Evolutionary conservation across 2,888 invertebrate species (phyloP), one percentile per base, ranked within the genome.

Genomic region (Punctoribates punctum): DNA sequence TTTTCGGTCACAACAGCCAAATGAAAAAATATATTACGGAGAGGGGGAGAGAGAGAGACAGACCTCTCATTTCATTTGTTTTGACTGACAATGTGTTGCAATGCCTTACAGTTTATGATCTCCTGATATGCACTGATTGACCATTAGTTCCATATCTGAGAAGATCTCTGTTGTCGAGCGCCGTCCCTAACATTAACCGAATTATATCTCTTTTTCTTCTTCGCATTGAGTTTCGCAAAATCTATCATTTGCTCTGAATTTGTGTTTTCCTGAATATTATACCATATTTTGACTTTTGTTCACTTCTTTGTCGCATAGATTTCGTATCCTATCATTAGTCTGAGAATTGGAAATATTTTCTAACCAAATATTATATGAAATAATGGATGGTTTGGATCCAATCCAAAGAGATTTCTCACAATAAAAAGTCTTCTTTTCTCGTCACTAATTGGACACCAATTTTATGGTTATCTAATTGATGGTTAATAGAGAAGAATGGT

Each of bases 381-480:
- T n/a, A 60, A 60, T 60, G 20, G 9, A 27, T 60, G 8, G 13
- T 60, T 60, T 27, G 9, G 11, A n/a, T 25, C 27, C 23, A 27
- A 60, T 60, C 23, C 46, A 34, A 8, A 38, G 3, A 38, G 13
- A 20, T 54, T 54, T 73, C 51, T 73, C 73, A 23, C 73, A 54
- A 54, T 54, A 48, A 48, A 11, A 48, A 8, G 51, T 48, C 34
- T 34, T 73, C 73, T 73, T 34, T 73, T 1, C 17, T 4, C 17
- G 6, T 20, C 38, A 34, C 11, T 67, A 67, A 67, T 67, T 67
- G 38, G 34, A 20, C 4, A n/a, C 15, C 67, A 15, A 15, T 67
- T 29, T 67, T 38, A 67, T 27, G 25, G 29, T 62, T 27, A 62
- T 62, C 29, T 62, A 62, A 62, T 62, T 62, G 9, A 62, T 62